Evolutionary conservation across 2,113 vertebrate genomes (phyloP).

Genomic region (Hippopotamus amphibius): DNA sequence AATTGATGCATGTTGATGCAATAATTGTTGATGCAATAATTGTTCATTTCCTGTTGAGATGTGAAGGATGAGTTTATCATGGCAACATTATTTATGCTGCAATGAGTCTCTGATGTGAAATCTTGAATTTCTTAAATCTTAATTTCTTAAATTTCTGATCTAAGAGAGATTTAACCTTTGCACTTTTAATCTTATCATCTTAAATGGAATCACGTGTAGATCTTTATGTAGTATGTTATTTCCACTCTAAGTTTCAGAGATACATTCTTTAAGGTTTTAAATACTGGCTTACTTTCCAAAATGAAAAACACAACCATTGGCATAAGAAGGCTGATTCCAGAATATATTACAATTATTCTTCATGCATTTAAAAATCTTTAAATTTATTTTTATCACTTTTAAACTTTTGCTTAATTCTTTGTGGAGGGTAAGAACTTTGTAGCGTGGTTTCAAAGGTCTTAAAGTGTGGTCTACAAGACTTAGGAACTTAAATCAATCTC

Average conservation of each 20-base stretch:
- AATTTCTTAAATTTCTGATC: background rate
- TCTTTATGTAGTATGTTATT: slow-evolving; percentile 10
- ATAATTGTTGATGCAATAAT: background rate
- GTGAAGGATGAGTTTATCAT: background rate
- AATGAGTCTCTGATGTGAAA: background rate
- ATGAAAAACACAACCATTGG: background rate
- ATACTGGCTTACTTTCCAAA: slow-evolving; percentile 21
- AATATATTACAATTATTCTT: background rate
- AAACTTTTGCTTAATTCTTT: slow-evolving; percentile 50
- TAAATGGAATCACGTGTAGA: background rate
- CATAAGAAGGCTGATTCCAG: background rate
- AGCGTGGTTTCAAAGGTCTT: background rate
- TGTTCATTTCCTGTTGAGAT: slow-evolving; percentile 41
- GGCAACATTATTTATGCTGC: background rate
- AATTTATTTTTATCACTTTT: slow-evolving; percentile 14
- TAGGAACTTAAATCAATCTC: background rate
- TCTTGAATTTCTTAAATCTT: background rate
- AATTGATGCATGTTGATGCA: background rate
- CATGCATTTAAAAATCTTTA: background rate
- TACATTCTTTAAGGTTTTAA: slow-evolving; percentile 14
- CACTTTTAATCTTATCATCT: background rate
- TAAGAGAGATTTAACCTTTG: background rate
- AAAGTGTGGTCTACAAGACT: background rate
- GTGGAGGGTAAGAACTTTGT: background rate
- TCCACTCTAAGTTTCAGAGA: background rate